Percentiles rank a stretch among this genome's conserved stretches.
phyloP scores from a whole-genome alignment of 2,113 vertebrate species.

The Capreolus pygargus region DNA sequence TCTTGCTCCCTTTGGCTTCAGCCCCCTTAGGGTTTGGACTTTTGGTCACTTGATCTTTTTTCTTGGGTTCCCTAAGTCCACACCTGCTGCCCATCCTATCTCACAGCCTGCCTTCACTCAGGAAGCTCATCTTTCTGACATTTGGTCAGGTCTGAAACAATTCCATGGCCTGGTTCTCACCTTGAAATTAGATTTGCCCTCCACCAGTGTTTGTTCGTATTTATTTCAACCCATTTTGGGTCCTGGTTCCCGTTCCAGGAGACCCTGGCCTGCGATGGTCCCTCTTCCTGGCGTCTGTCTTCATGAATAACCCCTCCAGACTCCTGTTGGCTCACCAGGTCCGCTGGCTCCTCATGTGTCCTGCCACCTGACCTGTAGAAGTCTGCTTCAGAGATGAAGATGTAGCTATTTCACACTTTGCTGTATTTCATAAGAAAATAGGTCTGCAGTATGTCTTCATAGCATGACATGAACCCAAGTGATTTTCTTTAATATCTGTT shows the following conservation, averaged over 20 bases:
- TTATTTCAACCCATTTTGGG: not conserved
- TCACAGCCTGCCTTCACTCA: no score
- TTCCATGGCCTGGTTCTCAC: no score
- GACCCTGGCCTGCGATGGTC: no score
- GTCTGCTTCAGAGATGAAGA: not conserved
- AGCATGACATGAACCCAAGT: not conserved
- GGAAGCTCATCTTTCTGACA: not conserved
- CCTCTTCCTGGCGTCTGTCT: not conserved
- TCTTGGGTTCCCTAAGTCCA: not conserved
- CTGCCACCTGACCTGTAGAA: not conserved
- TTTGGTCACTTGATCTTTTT: not conserved
- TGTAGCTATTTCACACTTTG: not conserved
- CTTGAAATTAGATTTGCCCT: not conserved
- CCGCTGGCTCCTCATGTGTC: not conserved
- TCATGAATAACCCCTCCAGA: not conserved
- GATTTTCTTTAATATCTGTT: not conserved
- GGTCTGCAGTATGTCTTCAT: not conserved
- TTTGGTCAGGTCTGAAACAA: not conserved
- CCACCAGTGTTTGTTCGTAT: accelerated
- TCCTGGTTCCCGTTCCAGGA: not conserved
- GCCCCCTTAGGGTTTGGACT: not conserved
- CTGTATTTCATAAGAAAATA: not conserved
- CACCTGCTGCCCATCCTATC: not conserved
- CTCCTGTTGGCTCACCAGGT: not conserved
- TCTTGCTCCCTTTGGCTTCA: not conserved